These are phyloP conservation scores for Pantelozetes paolii DNA, from an alignment of 2,888 invertebrate genomes.

Conservation along the genomic window DNA sequence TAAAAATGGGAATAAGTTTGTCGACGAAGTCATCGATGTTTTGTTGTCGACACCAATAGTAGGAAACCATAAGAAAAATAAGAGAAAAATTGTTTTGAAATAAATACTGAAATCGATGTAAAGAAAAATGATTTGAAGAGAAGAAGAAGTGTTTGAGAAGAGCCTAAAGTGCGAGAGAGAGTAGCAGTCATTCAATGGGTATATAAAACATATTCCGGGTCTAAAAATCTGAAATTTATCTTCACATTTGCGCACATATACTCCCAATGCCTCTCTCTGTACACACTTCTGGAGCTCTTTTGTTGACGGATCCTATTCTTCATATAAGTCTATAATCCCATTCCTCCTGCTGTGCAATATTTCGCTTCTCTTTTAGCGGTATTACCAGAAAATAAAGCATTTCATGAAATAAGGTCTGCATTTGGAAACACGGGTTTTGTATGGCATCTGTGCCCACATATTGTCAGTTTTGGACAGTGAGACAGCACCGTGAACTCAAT, in stretches of 20 bases:
- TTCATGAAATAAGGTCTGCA: slow-evolving; percentile 6
- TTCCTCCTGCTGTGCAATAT: slow-evolving; percentile 36
- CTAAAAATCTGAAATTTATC: neutral
- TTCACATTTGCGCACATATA: neutral
- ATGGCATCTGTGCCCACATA: slow-evolving; percentile 27
- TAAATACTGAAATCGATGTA: slow-evolving; percentile 16
- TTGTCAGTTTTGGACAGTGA: slow-evolving; percentile 3
- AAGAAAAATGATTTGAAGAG: slow-evolving; percentile 16
- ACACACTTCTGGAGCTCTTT: slow-evolving; percentile 24
- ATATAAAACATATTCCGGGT: neutral
- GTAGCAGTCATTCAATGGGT: neutral
- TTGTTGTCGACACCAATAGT: neutral
- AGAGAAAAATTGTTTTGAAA: neutral
- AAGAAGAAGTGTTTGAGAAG: neutral
- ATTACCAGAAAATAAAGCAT: slow-evolving; percentile 2
- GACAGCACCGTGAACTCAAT: slow-evolving; percentile 5
- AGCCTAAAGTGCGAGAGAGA: neutral
- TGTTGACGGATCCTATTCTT: slow-evolving; percentile 30
- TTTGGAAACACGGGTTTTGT: neutral
- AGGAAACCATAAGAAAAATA: neutral
- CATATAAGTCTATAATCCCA: slow-evolving; percentile 32
- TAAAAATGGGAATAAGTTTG: neutral
- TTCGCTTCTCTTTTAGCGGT: neutral
- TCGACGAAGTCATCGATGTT: neutral
- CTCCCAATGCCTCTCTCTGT: neutral